Evolutionary conservation across 2,797 vertebrate genomes (phyloP), one percentile per base, ranked within the genome.

Genomic region (Semotilus atromaculatus): DNA sequence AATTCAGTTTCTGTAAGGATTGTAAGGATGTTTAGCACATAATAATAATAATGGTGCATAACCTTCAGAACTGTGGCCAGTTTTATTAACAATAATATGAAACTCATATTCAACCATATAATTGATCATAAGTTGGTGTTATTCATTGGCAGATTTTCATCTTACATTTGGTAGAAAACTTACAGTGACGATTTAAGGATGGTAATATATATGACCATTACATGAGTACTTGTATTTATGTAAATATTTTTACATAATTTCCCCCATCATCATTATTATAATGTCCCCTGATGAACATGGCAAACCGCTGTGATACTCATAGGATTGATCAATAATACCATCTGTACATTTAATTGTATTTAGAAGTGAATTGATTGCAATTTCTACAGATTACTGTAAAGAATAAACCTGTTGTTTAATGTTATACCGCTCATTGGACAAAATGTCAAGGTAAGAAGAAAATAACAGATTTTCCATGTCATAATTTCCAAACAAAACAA

Each of bases 311-410:
- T 45, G 40, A 31, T 13, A 31, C 26, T 29, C 40, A 51, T 0
- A 31, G 26, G 26, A 48, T 7, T 19, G 1, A 31, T 9, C 62
- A 34, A 34, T 34, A 19, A 26, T 14, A 14, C 18, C 31, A 67
- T 26, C 26, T 29, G 26, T 14, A 31, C n/a, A 64, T 64, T 14
- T 31, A 64, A 2, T 16, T 13, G 71, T 10, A 31, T 73, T 31
- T 18, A 72, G 23, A 72, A 18, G 18, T 13, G 6, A 26, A 48
- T 7, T 11, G 13, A 18, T 71, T 73, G n/a, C 26, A 80, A 60
- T 76, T 55, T 58, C 21, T 16, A 55, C 51, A n/a, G n/a, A n/a
- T n/a, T n/a, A n/a, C 60, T 48, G n/a, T 43, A 80, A 80, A 67
- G 40, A 51, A 48, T 66, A 34, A 66, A 79, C 26, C 36, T 34